These are phyloP conservation scores for Hippocampus mohnikei DNA, from an alignment of 2,113 vertebrate genomes.

Conservation along the genomic window DNA sequence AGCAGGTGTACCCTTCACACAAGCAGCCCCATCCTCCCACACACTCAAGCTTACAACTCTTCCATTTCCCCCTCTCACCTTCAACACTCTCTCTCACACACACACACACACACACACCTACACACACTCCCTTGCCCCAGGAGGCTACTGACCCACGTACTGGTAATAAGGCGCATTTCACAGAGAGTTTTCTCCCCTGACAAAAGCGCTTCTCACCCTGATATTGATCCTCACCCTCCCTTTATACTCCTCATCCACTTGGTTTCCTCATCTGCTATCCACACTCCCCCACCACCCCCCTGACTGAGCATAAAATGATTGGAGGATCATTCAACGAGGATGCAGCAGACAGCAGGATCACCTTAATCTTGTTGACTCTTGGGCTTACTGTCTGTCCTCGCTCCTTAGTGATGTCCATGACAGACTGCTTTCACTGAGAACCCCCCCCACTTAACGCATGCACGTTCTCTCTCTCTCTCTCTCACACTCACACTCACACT, in stretches of 20 bases:
- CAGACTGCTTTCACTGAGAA: slow-evolving; percentile 53
- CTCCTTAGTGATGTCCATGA: slow-evolving; percentile 60
- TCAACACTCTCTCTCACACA: neutral
- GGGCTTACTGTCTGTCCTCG: slow-evolving; percentile 19
- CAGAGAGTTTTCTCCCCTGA: slow-evolving; percentile 55
- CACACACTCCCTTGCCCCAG: slow-evolving; percentile 12
- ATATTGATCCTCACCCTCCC: slow-evolving; percentile 47
- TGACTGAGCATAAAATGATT: slow-evolving; percentile 53
- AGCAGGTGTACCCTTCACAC: slow-evolving; percentile 50
- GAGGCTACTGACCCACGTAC: slow-evolving; percentile 23
- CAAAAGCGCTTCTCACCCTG: slow-evolving; percentile 36
- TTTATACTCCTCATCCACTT: slow-evolving; percentile 11
- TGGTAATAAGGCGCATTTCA: slow-evolving; percentile 48
- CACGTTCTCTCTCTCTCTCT: slow-evolving; percentile 5
- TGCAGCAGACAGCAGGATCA: slow-evolving; percentile 34
- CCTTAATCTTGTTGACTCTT: slow-evolving; percentile 13
- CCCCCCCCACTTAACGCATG: slow-evolving; percentile 37
- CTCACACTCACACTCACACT: slow-evolving; percentile 17
- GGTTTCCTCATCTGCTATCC: slow-evolving; percentile 6
- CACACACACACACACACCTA: neutral
- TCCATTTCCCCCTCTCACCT: slow-evolving; percentile 23
- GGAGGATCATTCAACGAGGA: slow-evolving; percentile 45
- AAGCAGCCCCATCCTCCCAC: slow-evolving; percentile 38
- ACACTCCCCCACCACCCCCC: neutral
- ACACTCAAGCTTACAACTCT: slow-evolving; percentile 15